These are phyloP conservation scores for Coleophora flavipennella DNA, from an alignment of 2,888 invertebrate genomes.

Conservation along the genomic window DNA sequence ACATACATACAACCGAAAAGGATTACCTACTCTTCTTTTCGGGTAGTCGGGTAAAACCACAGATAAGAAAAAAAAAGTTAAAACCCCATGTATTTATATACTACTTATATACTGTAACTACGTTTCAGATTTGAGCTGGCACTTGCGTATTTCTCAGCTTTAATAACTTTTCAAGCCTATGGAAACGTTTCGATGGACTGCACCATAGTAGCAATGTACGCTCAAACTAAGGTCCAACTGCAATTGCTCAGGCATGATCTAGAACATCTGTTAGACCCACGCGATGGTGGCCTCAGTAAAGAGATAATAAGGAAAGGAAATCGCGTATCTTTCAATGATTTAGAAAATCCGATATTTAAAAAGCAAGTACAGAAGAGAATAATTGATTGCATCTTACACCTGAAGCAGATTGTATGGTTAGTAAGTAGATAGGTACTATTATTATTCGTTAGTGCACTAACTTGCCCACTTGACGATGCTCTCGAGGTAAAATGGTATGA, in stretches of 20 bases:
- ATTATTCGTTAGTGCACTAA: too few relatives aligned
- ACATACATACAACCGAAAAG: too few relatives aligned
- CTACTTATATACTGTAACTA: background rate
- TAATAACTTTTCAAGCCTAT: constrained; percentile 42
- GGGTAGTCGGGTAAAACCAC: too few relatives aligned
- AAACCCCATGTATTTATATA: background rate
- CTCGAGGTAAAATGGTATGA: too few relatives aligned
- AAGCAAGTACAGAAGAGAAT: constrained; percentile 30
- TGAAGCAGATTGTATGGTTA: constrained; percentile 41
- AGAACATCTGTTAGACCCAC: constrained; percentile 31
- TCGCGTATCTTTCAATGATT: constrained; percentile 18
- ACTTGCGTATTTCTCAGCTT: constrained; percentile 33
- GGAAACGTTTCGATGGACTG: constrained; percentile 54
- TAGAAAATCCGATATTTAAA: constrained; percentile 15
- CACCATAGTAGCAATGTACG: constrained; percentile 46
- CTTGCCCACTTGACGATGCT: too few relatives aligned
- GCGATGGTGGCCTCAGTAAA: constrained; percentile 7
- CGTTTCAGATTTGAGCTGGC: constrained; percentile 42
- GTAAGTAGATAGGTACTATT: too few relatives aligned
- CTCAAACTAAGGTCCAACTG: constrained; percentile 45
- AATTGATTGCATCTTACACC: constrained; percentile 37
- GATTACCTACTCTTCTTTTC: too few relatives aligned
- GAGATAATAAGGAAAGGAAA: constrained; percentile 3
- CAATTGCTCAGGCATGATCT: constrained; percentile 42
- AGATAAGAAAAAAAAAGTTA: too few relatives aligned